These are phyloP conservation scores for Anisognathus igniventris DNA, from an alignment of 2,797 vertebrate genomes.

Conservation along the genomic window DNA sequence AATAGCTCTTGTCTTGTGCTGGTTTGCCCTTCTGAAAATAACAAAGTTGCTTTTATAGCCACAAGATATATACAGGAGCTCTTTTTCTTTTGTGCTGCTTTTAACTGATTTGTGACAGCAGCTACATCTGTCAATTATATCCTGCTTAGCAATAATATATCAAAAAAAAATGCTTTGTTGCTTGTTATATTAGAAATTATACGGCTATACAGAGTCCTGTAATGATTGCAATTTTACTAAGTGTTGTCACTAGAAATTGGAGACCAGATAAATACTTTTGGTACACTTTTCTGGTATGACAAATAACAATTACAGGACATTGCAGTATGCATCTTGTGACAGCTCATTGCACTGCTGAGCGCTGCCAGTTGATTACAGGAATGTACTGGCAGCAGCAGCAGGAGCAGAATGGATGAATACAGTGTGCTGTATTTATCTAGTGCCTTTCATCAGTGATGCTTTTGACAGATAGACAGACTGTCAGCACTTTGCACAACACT, in stretches of 20 bases:
- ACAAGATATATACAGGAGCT: neutral
- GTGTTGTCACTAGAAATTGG: neutral
- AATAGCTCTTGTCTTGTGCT: neutral
- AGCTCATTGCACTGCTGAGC: neutral
- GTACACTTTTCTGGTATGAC: neutral
- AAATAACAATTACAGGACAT: neutral
- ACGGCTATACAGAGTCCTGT: neutral
- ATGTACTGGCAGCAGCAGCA: neutral
- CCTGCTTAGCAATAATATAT: neutral
- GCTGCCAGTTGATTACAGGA: neutral
- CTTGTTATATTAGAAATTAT: neutral
- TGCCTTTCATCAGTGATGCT: neutral
- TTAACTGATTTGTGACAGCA: neutral
- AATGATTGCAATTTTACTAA: conserved; percentile 10
- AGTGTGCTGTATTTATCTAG: neutral
- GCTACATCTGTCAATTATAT: neutral
- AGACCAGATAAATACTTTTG: neutral
- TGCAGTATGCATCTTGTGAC: neutral
- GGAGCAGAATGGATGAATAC: neutral
- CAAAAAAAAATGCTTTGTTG: neutral
- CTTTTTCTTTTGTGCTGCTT: neutral
- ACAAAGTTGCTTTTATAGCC: neutral
- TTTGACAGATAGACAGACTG: neutral
- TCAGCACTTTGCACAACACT: neutral
- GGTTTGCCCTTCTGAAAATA: conserved; percentile 9